A percentile compares a stretch with the other conserved stretches of the same genome.
Evolutionary conservation across 2,888 invertebrate species (phyloP).

Genomic region (Campoplex capitator): DNA sequence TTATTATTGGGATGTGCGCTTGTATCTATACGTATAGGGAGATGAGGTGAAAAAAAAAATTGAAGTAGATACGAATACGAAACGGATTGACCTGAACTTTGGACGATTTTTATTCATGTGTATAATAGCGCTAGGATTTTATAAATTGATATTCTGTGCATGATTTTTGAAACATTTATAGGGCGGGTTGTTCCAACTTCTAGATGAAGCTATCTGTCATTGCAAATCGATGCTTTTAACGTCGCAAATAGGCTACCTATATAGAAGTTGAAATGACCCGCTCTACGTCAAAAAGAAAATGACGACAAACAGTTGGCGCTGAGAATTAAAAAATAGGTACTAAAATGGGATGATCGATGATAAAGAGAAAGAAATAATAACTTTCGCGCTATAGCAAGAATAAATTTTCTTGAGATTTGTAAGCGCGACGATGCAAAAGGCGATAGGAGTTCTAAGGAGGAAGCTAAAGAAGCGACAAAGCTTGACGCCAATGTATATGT

Average conservation of each 20-base stretch:
- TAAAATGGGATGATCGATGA: background rate
- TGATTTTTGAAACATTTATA: no score
- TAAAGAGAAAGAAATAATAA: background rate
- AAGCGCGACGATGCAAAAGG: background rate
- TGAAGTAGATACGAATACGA: background rate
- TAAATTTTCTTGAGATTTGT: background rate
- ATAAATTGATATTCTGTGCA: no score
- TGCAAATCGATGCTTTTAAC: no score
- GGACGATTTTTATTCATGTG: no score
- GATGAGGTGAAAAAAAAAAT: background rate
- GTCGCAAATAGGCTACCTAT: no score
- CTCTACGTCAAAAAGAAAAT: background rate
- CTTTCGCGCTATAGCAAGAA: background rate
- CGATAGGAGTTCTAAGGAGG: background rate
- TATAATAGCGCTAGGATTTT: no score
- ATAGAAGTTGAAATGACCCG: no score
- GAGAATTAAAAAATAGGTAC: background rate
- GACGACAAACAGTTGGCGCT: background rate
- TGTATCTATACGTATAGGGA: background rate
- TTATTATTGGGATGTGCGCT: background rate
- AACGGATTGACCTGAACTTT: background rate
- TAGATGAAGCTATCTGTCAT: no score
- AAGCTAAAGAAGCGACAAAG: background rate
- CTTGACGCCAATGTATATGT: background rate
- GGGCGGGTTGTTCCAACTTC: no score